Base-by-base conservation (phyloP, 2,113 vertebrate genomes). In the Eonycteris spelaea region DNA sequence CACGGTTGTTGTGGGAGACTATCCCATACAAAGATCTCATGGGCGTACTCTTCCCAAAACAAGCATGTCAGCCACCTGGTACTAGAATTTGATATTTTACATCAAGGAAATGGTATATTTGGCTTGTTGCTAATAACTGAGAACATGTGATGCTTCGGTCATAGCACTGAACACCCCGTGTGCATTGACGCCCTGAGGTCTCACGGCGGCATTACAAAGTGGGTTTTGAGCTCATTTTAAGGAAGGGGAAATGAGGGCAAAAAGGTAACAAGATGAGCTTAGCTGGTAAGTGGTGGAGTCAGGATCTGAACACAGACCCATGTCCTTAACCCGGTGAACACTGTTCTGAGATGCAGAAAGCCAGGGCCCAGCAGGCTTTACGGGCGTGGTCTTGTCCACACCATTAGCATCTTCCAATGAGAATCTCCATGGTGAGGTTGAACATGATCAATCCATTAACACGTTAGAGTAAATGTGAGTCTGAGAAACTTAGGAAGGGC, bases 351-450 rank as follows among this genome's bases (percentile, higher is more conserved):
- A 40, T 35, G 19, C 2, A 19, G 55, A 53, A 55, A 33, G 22
- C 8, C 26, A 19, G n/a, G 48, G 7, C 40, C 70, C 28, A 3
- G 10, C 14, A 21, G 65, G 33, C 11, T 21, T 33, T 13, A 16
- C 33, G 11, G 7, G 55, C 21, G 11, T 55, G 22, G 16, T 19
- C 5, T 28, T 24, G 16, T 15, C 90, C 40, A 43, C 33, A 4
- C 22, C 19, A 4, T 13, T 22, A 28, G 30, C 51, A 40, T 55
- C 63, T 40, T 30, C 57, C 24, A 8, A 5, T 3, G 6, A n/a
- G 3, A 10, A 38, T 4, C 7, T 15, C 18, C 8, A 12, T 0
- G 24, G 43, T 33, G 38, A 48, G 3, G 6, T 0, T 18, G 28
- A 91, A 1, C 12, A 9, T 40, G 0, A 12, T 22, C 48, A 13